phyloP scores from a whole-genome alignment of 2,797 vertebrate genomes.

The Artibeus lituratus region DNA sequence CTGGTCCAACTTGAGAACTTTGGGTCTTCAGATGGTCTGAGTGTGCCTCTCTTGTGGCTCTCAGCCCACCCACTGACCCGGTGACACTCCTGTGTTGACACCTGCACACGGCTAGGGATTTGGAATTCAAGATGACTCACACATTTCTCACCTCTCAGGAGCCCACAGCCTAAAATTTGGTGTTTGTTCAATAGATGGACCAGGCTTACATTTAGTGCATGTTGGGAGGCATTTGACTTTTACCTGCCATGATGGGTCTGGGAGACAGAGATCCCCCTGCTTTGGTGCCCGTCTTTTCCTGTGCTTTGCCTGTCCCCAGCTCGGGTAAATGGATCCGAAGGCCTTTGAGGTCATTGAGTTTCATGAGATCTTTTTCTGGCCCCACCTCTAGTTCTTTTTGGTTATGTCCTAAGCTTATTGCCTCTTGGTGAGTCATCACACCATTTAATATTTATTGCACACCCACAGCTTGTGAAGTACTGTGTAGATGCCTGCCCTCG shows the following conservation, averaged over 20 bases:
- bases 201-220: fast-evolving
- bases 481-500: neutral
- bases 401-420: neutral
- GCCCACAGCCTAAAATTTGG: neutral
- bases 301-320: neutral
- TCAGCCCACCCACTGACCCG: neutral
- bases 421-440: conserved; percentile 32
- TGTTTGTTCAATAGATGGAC: neutral
- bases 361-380: conserved; percentile 4
- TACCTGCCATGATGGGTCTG: neutral
- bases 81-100: neutral
- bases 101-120: neutral
- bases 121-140: neutral
- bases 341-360: neutral
- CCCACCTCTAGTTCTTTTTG: neutral
- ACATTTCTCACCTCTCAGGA: neutral
- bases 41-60: neutral
- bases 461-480: neutral
- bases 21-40: neutral
- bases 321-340: fast-evolving
- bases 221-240: neutral
- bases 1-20: neutral
- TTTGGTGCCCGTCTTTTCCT: neutral
- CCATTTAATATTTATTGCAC: conserved; percentile 54
- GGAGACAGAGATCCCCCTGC: neutral